Evolutionary conservation across 2,888 invertebrate species (phyloP).

Genomic region (Philopedon plagiatum): DNA sequence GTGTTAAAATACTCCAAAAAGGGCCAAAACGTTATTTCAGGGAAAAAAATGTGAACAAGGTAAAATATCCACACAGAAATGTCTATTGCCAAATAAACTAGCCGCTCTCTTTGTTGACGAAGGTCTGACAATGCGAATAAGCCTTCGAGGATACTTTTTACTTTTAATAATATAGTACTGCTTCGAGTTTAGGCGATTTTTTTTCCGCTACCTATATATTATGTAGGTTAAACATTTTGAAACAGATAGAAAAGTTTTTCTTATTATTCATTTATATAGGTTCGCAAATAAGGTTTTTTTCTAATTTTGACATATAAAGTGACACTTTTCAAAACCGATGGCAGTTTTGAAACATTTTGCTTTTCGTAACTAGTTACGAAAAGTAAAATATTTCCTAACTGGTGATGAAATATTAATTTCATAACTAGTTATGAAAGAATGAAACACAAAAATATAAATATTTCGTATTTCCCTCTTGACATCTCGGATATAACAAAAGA

Average conservation of each 20-base stretch:
- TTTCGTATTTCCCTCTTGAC: too few species aligned
- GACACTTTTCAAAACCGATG: too few species aligned
- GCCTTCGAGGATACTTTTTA: slow-evolving; percentile 9
- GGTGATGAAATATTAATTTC: too few species aligned
- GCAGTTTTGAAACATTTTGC: too few species aligned
- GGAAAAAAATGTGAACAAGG: slow-evolving; percentile 12
- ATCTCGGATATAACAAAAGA: too few species aligned
- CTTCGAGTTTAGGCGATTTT: not conserved
- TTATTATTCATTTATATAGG: not conserved
- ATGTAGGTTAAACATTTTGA: not conserved
- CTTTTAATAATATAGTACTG: slow-evolving; percentile 8
- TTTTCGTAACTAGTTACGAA: too few species aligned
- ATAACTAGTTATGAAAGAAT: too few species aligned
- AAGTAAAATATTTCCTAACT: too few species aligned
- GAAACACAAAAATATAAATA: too few species aligned
- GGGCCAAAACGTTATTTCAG: not conserved
- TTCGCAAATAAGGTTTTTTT: too few species aligned
- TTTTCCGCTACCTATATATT: not conserved
- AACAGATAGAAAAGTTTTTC: not conserved
- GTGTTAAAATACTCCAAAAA: slow-evolving; percentile 6
- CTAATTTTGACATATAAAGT: too few species aligned
- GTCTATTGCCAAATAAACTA: slow-evolving; percentile 10
- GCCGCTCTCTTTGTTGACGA: slow-evolving; percentile 12
- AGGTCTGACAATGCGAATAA: slow-evolving; percentile 14
- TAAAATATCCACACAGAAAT: slow-evolving; percentile 19